These are phyloP conservation scores for Pseudonaja textilis DNA, from an alignment of 2,113 vertebrate genomes.

Conservation along the genomic window DNA sequence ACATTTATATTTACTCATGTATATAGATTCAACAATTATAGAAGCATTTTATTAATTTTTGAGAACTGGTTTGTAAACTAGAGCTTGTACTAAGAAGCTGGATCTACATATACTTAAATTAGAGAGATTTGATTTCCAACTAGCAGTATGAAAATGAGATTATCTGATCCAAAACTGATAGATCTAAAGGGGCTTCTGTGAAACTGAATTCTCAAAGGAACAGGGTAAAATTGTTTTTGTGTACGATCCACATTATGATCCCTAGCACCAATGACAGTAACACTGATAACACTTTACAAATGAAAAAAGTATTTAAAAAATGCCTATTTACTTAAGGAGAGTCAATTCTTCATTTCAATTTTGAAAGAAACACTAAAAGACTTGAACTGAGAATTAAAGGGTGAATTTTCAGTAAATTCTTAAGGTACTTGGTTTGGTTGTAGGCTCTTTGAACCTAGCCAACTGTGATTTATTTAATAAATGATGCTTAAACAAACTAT, in stretches of 20 bases:
- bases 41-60: neutral
- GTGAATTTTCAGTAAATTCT: neutral
- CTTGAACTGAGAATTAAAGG: neutral
- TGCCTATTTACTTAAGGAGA: neutral
- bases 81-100: neutral
- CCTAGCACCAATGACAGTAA: neutral
- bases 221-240: neutral
- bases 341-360: neutral
- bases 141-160: neutral
- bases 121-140: neutral
- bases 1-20: neutral
- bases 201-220: neutral
- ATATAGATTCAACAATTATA: neutral
- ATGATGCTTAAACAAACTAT: neutral
- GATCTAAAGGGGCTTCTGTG: neutral
- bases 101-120: neutral
- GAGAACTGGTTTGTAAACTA: neutral
- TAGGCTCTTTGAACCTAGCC: neutral
- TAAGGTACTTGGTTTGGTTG: neutral
- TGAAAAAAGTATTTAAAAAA: neutral
- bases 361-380: neutral
- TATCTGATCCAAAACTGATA: neutral
- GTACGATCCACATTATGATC: neutral
- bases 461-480: neutral
- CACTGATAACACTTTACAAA: neutral